These are phyloP conservation scores for Monopis laevigella DNA, from an alignment of 2,888 invertebrate species.

Conservation along the genomic window DNA sequence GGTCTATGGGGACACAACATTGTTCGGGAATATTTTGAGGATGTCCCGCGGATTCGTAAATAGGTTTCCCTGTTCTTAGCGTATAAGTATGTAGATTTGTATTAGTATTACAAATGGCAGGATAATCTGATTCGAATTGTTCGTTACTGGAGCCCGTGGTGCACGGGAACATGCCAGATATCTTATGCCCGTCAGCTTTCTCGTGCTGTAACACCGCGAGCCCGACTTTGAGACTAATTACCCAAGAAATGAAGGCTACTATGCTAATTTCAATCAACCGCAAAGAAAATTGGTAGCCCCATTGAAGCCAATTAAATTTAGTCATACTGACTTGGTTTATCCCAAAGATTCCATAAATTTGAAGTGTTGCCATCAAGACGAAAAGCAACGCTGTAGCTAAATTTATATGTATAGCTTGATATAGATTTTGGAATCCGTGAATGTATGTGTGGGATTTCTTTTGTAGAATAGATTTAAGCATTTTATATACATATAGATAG, in stretches of 20 bases:
- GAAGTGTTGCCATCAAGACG: slow-evolving; percentile 82
- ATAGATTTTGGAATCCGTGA: slow-evolving; percentile 82
- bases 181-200: slow-evolving; percentile 71
- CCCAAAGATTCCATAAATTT: slow-evolving; percentile 77
- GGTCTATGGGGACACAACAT: slow-evolving; percentile 52
- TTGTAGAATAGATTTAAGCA: slow-evolving; percentile 76
- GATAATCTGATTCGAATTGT: slow-evolving; percentile 84
- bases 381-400: slow-evolving; percentile 88
- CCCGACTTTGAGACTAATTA: slow-evolving; percentile 77
- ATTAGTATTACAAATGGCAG: slow-evolving; percentile 86
- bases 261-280: slow-evolving; percentile 88
- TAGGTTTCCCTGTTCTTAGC: slow-evolving; percentile 78
- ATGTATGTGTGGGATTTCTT: slow-evolving; percentile 83
- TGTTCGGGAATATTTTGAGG: slow-evolving; percentile 49
- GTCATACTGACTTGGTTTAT: slow-evolving; percentile 66
- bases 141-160: slow-evolving; percentile 86
- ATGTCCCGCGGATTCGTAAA: slow-evolving; percentile 71
- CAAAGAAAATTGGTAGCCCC: slow-evolving; percentile 89
- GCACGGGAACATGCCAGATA: slow-evolving; percentile 82
- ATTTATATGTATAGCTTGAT: slow-evolving; percentile 89
- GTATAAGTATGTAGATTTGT: slow-evolving; percentile 87
- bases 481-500: slow-evolving; percentile 85
- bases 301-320: slow-evolving; percentile 88
- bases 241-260: slow-evolving; percentile 86
- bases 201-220: slow-evolving; percentile 73